Evolutionary conservation across 2,113 vertebrate species (phyloP), one percentile per base, ranked within the genome.

Genomic region (Choloepus hoffmanni): DNA sequence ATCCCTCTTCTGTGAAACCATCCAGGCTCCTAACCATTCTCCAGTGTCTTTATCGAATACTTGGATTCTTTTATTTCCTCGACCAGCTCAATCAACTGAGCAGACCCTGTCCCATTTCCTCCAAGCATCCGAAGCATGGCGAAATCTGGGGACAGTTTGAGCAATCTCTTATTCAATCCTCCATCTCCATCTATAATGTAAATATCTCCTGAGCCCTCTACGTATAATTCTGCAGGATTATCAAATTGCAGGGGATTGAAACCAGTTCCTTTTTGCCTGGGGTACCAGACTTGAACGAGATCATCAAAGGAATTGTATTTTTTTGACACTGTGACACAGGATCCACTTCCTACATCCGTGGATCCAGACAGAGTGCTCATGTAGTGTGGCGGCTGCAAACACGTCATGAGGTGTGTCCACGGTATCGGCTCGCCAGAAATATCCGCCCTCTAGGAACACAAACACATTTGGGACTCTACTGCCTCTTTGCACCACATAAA

Each of bases 151-250:
- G 99, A 98, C 21, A 99, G 97, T 98, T 99, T 99, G 78, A 99
- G 97, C 94, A 99, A 97, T 78, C 99, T 99, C 98, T 99, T 99
- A 98, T 99, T 99, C 96, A 99, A 90, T 45, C 99, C 99, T 60
- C 99, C 99, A 0, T 99, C 99, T 33, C 99, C 99, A 73, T 99
- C 99, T 85, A 99, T 99, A 4, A 99, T 98, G 88, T 99, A 99
- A 5, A 99, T 97, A 67, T 99, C 99, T 92, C 99, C 99, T 0
- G 98, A 99, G 12, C 98, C 96, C 2, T 99, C 99, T 21, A 99
- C 98, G 50, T 99, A 99, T 70, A 99, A 90, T 77, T 99, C 99
- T 21, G 99, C 99, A 0, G 99, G 99, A 70, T 99, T 99, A 97
- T 99, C 99, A 53, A 99, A 99, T 33, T 99, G 99, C 15, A 99